phyloP scores from a whole-genome alignment of 2,888 invertebrate genomes.

The Drosophila borealis region DNA sequence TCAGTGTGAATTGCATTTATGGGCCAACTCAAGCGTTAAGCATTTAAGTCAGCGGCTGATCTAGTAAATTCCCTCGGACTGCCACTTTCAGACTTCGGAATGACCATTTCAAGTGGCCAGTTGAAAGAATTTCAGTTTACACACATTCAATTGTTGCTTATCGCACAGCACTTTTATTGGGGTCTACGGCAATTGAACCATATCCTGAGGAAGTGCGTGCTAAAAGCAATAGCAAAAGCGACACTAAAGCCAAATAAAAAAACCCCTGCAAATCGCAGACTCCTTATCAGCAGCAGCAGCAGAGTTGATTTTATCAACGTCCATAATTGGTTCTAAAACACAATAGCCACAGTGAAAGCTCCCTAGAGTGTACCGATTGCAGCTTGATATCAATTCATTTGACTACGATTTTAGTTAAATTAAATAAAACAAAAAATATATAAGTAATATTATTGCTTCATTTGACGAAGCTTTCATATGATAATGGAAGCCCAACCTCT shows the following conservation, averaged over 20 bases:
- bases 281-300: slow-evolving; percentile 28
- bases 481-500: too few species aligned
- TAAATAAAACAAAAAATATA: too few species aligned
- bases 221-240: neutral
- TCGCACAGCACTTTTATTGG: neutral
- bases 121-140: too few species aligned
- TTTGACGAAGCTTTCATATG: neutral
- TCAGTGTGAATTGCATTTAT: neutral
- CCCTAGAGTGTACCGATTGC: neutral
- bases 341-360: neutral
- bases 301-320: slow-evolving; percentile 38
- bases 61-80: neutral
- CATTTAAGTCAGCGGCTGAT: neutral
- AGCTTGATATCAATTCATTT: too few species aligned
- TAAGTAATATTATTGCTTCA: neutral
- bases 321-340: neutral
- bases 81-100: neutral
- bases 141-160: neutral
- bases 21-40: neutral
- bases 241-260: neutral
- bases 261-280: neutral
- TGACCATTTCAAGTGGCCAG: slow-evolving; percentile 2
- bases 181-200: neutral
- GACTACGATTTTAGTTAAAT: too few species aligned
- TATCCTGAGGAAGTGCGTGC: slow-evolving; percentile 46